These are phyloP conservation scores for Phasianus colchicus DNA, from an alignment of 2,113 vertebrate genomes.

Conservation along the genomic window DNA sequence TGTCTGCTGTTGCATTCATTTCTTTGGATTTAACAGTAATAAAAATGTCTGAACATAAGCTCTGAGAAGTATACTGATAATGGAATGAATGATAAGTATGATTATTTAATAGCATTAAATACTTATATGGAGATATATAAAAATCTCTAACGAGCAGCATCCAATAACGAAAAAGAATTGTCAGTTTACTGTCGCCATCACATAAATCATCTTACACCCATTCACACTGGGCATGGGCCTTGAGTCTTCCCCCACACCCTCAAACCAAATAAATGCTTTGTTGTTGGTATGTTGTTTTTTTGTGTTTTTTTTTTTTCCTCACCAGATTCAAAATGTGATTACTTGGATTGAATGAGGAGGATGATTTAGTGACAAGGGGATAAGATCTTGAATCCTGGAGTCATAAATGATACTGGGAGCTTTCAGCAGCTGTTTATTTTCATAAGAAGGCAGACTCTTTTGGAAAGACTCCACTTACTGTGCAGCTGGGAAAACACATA, in stretches of 20 bases:
- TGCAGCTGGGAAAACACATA: not conserved
- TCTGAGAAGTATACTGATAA: not conserved
- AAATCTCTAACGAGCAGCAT: not conserved
- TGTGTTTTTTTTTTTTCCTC: not conserved
- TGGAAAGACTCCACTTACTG: not conserved
- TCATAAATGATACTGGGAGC: not conserved
- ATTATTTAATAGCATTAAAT: constrained; percentile 11
- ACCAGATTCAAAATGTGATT: not conserved
- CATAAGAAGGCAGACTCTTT: not conserved
- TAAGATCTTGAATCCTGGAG: not conserved
- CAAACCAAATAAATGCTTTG: not conserved
- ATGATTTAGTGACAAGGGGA: not conserved
- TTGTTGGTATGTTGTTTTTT: not conserved
- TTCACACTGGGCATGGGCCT: not conserved
- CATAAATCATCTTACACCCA: not conserved
- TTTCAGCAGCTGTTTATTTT: constrained; percentile 37
- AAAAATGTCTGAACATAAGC: not conserved
- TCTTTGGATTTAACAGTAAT: constrained; percentile 12
- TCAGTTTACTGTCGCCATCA: not conserved
- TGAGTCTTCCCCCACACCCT: not conserved
- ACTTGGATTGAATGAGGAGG: not conserved
- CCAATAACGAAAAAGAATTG: not conserved
- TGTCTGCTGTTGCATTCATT: not conserved
- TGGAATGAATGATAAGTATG: not conserved
- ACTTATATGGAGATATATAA: not conserved